Conservation (phyloP, 2,113 vertebrate genomes). For the Ellobius talpinus region DNA sequence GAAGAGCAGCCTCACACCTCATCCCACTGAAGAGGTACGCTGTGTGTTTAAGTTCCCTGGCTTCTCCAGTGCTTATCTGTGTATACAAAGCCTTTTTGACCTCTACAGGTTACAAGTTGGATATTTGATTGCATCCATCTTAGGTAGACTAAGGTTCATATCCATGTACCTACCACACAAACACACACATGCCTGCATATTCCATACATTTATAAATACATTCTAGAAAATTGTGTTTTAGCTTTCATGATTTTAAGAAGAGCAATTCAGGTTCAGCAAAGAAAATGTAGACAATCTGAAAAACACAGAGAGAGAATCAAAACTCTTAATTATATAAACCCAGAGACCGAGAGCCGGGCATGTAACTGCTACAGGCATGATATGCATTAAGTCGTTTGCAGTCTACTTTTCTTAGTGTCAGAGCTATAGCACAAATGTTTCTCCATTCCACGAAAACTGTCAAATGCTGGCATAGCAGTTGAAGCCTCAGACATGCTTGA, state of each 20-base stretch:
- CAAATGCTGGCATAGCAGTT: background rate
- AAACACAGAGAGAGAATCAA: background rate
- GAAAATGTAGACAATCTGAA: conserved; percentile 12
- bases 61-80: background rate
- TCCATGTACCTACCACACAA: background rate
- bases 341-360: background rate
- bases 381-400: background rate
- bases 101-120: background rate
- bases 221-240: background rate
- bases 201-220: too few relatives aligned
- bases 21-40: background rate
- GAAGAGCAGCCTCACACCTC: background rate
- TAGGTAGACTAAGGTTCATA: background rate
- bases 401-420: conserved; percentile 4
- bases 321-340: background rate
- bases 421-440: background rate
- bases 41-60: background rate
- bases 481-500: background rate
- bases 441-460: background rate
- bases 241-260: background rate
- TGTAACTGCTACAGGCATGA: background rate
- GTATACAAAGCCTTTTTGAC: background rate
- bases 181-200: background rate
- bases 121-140: background rate
- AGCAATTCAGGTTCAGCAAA: background rate